phyloP scores from a whole-genome alignment of 2,797 vertebrate species.

The Mus minutoides region DNA sequence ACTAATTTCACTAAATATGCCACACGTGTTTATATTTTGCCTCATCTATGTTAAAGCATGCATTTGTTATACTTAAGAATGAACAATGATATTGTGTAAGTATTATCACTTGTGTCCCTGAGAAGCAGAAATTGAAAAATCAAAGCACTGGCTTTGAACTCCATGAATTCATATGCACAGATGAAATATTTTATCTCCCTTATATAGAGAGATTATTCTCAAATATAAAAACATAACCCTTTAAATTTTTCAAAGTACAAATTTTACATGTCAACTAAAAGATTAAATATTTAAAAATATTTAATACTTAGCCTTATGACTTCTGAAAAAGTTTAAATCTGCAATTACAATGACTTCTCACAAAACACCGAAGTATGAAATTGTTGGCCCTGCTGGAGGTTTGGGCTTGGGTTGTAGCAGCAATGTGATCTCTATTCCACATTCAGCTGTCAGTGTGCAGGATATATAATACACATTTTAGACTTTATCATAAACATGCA shows the following conservation, averaged over 20 bases:
- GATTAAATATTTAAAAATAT: conserved; percentile 1
- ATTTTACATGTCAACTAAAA: not conserved
- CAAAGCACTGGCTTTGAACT: conserved; percentile 9
- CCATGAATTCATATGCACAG: not conserved
- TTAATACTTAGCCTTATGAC: conserved; percentile 17
- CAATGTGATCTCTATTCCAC: not conserved
- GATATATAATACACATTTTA: not conserved
- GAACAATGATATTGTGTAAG: not conserved
- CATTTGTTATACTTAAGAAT: not conserved
- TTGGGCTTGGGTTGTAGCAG: not conserved
- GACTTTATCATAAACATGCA: not conserved
- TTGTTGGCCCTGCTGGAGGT: not conserved
- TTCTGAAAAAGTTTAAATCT: conserved; percentile 1
- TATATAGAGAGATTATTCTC: not conserved
- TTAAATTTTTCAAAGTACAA: conserved; percentile 37
- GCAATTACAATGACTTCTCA: not conserved
- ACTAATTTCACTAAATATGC: conserved; percentile 15
- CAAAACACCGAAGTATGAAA: not conserved
- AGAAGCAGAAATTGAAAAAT: conserved; percentile 11
- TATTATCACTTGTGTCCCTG: not conserved
- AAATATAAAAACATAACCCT: conserved; percentile 15
- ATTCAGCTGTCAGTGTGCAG: not conserved
- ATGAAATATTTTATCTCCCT: not conserved
- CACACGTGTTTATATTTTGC: not conserved
- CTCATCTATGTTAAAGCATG: not conserved